Evolutionary conservation across 2,797 vertebrate species (phyloP).

Genomic region (Yasuhikotakia modesta): DNA sequence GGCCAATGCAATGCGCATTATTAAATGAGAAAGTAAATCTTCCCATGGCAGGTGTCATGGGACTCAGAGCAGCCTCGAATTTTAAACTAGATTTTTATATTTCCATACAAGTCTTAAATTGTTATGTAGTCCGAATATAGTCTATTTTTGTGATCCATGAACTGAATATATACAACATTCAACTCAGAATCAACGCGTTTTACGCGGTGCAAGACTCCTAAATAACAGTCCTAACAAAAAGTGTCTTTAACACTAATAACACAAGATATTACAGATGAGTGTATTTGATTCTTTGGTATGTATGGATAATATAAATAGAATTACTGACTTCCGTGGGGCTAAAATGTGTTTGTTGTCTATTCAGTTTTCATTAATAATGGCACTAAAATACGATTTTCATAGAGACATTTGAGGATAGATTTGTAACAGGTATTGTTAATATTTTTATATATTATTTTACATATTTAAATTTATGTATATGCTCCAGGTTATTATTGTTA

Average conservation of each 20-base stretch:
- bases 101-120: constrained; percentile 11
- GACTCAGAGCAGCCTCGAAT: constrained; percentile 36
- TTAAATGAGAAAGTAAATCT: constrained; percentile 65
- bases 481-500: not conserved
- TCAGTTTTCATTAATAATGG: too few species aligned
- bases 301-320: too few species aligned
- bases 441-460: not conserved
- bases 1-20: constrained; percentile 79
- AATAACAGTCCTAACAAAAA: not conserved
- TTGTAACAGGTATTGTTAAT: constrained; percentile 15
- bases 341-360: not conserved
- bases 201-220: too few species aligned
- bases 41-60: constrained; percentile 58
- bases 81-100: constrained; percentile 39
- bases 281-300: not conserved
- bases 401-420: constrained; percentile 24
- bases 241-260: not conserved
- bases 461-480: too few species aligned
- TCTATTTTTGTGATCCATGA: too few species aligned
- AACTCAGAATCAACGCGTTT: too few species aligned
- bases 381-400: too few species aligned
- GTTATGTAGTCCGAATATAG: too few species aligned
- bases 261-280: not conserved
- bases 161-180: not conserved
- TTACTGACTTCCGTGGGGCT: not conserved